Base-by-base conservation (phyloP, 2,888 invertebrate species). In the Mantis religiosa region DNA sequence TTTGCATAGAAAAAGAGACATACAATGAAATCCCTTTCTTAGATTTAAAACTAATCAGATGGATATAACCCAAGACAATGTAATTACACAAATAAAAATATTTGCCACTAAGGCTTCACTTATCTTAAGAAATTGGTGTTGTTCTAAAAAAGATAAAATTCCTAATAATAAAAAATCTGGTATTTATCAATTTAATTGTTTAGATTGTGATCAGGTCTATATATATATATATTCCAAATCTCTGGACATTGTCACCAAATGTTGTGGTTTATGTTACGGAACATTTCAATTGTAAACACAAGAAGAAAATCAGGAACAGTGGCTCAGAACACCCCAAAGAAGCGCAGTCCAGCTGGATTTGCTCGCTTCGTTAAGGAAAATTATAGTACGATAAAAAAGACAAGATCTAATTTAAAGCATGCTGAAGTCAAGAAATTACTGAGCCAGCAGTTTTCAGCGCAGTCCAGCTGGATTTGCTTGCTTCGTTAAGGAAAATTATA, bases 161-260 rank as follows among this genome's bases (percentile, higher is more conserved):
- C n/a, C n/a, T n/a, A n/a, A n/a, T n/a, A n/a, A n/a, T n/a, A n/a
- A n/a, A n/a, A n/a, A n/a, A n/a, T n/a, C n/a, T n/a, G n/a, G n/a
- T n/a, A n/a, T n/a, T n/a, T n/a, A n/a, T n/a, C n/a, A n/a, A n/a
- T n/a, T n/a, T n/a, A n/a, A n/a, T n/a, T n/a, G n/a, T n/a, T n/a
- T n/a, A n/a, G n/a, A n/a, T n/a, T n/a, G n/a, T n/a, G n/a, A n/a
- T n/a, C n/a, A n/a, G n/a, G n/a, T n/a, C n/a, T n/a, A n/a, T n/a
- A n/a, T n/a, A n/a, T n/a, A n/a, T n/a, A n/a, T n/a, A n/a, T n/a
- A 97, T 92, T 96, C 97, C 0, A 97, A 97, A 93, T 97, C 97
- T 0, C 93, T 97, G 90, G 96, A 97, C 92, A 93, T 95, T 0
- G 95, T 95, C 3, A 95, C 94, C 85, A 97, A 97, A 93, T 95